Conservation (phyloP, 2,888 invertebrate genomes). For the Merodon equestris region DNA sequence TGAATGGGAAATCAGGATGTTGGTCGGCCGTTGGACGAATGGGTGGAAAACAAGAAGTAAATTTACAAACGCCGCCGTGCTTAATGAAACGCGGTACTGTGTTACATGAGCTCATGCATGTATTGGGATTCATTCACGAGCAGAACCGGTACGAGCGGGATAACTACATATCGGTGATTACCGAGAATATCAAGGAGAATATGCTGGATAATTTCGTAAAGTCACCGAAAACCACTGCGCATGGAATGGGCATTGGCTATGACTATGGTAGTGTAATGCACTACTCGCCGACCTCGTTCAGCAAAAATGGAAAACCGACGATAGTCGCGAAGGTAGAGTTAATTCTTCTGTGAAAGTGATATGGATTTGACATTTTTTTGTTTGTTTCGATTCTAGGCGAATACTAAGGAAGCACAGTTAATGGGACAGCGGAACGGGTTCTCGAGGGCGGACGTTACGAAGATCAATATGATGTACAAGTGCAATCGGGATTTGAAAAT, state of each 20-base stretch:
- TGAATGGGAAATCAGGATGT: constrained; percentile 85
- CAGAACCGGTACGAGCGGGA: constrained; percentile 89
- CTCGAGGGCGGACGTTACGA: constrained; percentile 73
- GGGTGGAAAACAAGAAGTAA: constrained; percentile 83
- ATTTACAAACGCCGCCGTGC: constrained; percentile 87
- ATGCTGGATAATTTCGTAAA: constrained; percentile 86
- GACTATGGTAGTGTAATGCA: constrained; percentile 92
- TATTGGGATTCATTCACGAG: constrained; percentile 88
- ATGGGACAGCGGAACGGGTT: constrained; percentile 76
- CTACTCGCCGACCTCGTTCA: constrained; percentile 87
- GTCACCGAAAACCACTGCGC: constrained; percentile 80
- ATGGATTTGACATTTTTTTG: neutral
- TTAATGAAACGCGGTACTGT: constrained; percentile 85
- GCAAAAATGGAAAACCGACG: constrained; percentile 85
- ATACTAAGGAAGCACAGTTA: constrained; percentile 66
- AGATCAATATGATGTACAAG: constrained; percentile 76
- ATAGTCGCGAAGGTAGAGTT: constrained; percentile 83
- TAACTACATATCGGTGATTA: constrained; percentile 82
- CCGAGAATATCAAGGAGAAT: constrained; percentile 84
- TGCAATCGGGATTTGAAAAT: constrained; percentile 65
- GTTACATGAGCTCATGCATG: constrained; percentile 89
- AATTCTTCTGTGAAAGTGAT: neutral
- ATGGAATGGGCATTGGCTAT: constrained; percentile 84
- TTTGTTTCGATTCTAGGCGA: constrained; percentile 33
- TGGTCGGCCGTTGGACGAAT: constrained; percentile 88